phyloP scores from a whole-genome alignment of 1,140 invertebrate genomes.

The Globodera rostochiensis region DNA sequence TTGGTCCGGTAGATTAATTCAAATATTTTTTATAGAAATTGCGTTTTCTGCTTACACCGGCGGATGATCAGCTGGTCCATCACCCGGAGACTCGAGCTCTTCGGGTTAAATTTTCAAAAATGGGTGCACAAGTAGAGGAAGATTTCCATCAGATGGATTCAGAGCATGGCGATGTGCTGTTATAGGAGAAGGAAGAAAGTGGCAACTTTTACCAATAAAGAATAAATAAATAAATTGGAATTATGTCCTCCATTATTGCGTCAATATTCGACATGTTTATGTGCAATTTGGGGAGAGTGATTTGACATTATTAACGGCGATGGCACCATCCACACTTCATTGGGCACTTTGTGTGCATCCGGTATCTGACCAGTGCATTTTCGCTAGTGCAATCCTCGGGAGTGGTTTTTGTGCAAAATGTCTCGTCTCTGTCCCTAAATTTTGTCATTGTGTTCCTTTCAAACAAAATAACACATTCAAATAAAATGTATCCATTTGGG shows the following conservation, averaged over 20 bases:
- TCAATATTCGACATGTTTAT: background rate
- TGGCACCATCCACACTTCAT: no score
- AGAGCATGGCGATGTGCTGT: background rate
- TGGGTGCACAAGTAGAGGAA: background rate
- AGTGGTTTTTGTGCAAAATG: no score
- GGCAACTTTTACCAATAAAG: background rate
- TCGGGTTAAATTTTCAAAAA: background rate
- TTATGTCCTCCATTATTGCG: background rate
- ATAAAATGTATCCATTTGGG: no score
- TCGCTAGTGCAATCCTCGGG: no score
- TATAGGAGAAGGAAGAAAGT: background rate
- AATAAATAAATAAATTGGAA: background rate
- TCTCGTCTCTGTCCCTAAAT: no score
- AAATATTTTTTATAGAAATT: slow-evolving; percentile 41
- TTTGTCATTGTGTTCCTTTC: no score
- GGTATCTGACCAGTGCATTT: no score
- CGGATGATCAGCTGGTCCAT: background rate
- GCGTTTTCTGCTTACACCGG: slow-evolving; percentile 35
- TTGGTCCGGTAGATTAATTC: background rate
- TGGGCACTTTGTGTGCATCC: no score
- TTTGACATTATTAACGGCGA: no score
- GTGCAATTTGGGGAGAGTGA: no score
- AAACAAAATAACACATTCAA: no score
- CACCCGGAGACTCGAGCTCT: background rate
- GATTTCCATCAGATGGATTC: background rate